A percentile compares a stretch with the other conserved stretches of the same genome.
Evolutionary conservation across 2,888 invertebrate species (phyloP).

Genomic region (Thera obeliscata): DNA sequence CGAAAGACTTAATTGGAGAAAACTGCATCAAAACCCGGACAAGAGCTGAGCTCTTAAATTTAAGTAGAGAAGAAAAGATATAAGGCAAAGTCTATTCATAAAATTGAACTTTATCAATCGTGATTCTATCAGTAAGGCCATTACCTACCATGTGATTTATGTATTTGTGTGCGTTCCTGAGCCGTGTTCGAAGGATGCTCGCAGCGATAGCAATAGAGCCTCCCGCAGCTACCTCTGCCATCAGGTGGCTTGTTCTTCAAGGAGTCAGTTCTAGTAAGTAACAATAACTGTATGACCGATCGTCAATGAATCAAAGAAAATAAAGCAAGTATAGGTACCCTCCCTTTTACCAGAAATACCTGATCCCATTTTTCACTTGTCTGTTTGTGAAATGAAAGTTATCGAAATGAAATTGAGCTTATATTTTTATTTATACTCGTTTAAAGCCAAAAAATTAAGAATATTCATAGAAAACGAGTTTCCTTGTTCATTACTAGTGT

Average conservation of each 20-base stretch:
- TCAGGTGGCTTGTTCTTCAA: conserved; percentile 44
- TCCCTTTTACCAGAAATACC: no score
- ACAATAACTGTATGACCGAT: conserved; percentile 5
- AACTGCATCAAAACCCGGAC: no score
- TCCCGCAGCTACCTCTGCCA: conserved; percentile 58
- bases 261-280: conserved; percentile 4
- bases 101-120: conserved; percentile 18
- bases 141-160: conserved; percentile 65
- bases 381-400: no score
- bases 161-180: conserved; percentile 53
- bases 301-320: neutral
- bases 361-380: no score
- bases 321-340: neutral
- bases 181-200: conserved; percentile 61
- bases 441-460: no score
- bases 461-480: no score
- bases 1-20: no score
- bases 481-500: no score
- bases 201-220: conserved; percentile 67
- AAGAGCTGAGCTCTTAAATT: no score
- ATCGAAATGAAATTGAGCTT: no score
- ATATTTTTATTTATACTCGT: no score
- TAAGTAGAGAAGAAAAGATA: no score
- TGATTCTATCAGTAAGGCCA: conserved; percentile 18
- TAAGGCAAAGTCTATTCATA: neutral